Conservation (phyloP, 2,113 vertebrate genomes). For the Meleagris gallopavo region DNA sequence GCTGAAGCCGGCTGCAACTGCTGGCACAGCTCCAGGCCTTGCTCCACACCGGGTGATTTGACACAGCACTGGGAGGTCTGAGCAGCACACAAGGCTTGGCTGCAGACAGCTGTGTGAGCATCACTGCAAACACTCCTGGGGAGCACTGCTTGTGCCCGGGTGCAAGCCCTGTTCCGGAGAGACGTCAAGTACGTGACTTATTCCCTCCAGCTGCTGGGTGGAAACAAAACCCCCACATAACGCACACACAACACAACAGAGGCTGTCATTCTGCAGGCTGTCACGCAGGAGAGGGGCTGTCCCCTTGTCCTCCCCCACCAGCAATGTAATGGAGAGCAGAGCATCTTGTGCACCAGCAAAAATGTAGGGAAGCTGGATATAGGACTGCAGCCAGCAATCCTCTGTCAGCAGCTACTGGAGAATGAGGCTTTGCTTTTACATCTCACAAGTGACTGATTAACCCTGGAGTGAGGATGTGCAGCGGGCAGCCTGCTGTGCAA, state of each 20-base stretch:
- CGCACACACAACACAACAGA: not conserved
- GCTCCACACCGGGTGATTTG: accelerated
- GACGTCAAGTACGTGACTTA: conserved; percentile 22
- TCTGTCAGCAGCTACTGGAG: too few species aligned
- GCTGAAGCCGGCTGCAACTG: accelerated
- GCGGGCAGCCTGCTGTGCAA: not conserved
- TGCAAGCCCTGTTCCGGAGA: not conserved
- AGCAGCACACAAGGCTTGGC: not conserved
- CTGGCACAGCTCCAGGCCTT: not conserved
- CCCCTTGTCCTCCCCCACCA: not conserved
- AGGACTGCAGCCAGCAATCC: not conserved
- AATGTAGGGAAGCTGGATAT: not conserved
- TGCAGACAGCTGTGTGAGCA: not conserved
- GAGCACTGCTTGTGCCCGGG: not conserved
- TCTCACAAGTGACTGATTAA: not conserved
- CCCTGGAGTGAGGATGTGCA: not conserved
- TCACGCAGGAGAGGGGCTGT: conserved; percentile 34
- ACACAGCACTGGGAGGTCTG: not conserved
- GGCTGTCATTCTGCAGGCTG: not conserved
- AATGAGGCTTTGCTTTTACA: not conserved
- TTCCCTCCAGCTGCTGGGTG: not conserved
- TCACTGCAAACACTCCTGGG: not conserved
- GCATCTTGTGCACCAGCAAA: not conserved
- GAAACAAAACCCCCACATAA: not conserved
- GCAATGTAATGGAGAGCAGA: not conserved